phyloP scores from a whole-genome alignment of 2,797 vertebrate genomes.

The Myotis findleyi region DNA sequence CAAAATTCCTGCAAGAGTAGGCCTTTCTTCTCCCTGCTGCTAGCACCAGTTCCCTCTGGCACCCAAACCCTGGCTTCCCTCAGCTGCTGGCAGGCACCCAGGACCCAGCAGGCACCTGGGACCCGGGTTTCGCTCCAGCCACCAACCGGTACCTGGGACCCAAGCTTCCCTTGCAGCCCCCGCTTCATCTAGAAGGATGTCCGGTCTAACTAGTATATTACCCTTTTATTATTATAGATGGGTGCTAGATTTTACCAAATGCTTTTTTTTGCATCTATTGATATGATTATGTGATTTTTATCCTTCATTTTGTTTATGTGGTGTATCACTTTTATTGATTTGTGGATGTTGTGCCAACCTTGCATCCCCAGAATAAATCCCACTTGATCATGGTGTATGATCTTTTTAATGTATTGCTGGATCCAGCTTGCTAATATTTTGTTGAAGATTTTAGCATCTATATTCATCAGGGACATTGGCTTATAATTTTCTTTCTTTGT shows the following conservation, averaged over 20 bases:
- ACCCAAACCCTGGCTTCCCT: no score
- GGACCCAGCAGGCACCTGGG: no score
- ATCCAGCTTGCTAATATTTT: background rate
- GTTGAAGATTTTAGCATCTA: background rate
- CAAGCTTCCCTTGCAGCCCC: no score
- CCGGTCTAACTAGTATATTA: no score
- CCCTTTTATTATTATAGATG: no score
- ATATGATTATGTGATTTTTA: background rate
- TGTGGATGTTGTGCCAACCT: background rate
- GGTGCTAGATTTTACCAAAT: background rate
- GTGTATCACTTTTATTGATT: background rate
- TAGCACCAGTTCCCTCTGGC: no score
- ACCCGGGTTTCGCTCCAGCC: no score
- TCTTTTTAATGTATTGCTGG: background rate
- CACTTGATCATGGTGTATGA: background rate
- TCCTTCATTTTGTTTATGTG: background rate
- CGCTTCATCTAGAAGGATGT: no score
- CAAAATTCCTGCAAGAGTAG: no score
- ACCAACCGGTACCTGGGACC: no score
- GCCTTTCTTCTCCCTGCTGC: no score
- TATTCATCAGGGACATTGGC: background rate
- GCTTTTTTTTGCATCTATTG: background rate
- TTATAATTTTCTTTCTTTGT: background rate
- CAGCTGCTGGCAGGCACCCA: no score
- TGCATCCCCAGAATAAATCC: background rate